Percentiles rank a stretch among this genome's conserved stretches.
Conservation (phyloP, 2,113 vertebrate species). For the Malurus alboscapulatus region DNA sequence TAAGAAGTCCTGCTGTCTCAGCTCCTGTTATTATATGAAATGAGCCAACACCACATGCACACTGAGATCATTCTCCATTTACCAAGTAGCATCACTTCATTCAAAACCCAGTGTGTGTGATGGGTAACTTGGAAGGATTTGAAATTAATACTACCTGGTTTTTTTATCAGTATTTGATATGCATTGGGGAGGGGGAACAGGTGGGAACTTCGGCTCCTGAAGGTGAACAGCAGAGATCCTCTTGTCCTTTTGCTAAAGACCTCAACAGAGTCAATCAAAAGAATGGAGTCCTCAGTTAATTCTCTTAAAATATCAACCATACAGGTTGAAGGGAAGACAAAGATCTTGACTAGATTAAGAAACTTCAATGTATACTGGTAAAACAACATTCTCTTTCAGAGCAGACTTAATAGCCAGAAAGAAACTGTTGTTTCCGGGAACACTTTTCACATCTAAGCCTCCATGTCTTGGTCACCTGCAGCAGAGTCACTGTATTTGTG, state of each 20-base stretch:
- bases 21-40: neutral
- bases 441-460: neutral
- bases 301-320: neutral
- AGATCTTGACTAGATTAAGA: neutral
- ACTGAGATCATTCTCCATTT: neutral
- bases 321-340: neutral
- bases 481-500: neutral
- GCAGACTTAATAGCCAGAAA: neutral
- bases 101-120: neutral
- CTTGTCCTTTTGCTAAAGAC: neutral
- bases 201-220: neutral
- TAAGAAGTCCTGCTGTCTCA: neutral
- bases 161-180: neutral
- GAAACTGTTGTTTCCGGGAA: neutral
- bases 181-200: accelerated
- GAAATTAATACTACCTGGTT: neutral
- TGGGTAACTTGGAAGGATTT: neutral
- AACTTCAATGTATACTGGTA: neutral
- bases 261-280: neutral
- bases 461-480: neutral
- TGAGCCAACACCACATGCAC: neutral
- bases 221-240: neutral
- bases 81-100: neutral
- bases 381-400: neutral
- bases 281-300: neutral